phyloP scores from a whole-genome alignment of 2,113 vertebrate genomes.

The Misgurnus mizolepis region DNA sequence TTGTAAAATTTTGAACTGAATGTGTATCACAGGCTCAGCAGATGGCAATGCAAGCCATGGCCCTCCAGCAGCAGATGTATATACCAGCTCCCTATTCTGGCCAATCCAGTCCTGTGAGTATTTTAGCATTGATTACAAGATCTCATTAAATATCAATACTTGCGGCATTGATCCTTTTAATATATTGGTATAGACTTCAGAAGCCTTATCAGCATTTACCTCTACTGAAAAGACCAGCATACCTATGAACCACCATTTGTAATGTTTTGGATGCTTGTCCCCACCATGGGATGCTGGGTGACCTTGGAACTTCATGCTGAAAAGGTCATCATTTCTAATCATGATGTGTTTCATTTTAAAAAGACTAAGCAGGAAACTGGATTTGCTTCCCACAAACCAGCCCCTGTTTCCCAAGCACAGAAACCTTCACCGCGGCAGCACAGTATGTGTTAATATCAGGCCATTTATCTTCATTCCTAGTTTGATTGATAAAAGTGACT shows the following conservation, averaged over 20 bases:
- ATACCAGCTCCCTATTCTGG: constrained; percentile 49
- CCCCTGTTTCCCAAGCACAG: neutral
- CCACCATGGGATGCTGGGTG: no score
- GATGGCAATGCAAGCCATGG: constrained; percentile 87
- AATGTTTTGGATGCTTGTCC: no score
- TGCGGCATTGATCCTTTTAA: neutral
- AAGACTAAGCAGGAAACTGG: constrained; percentile 51
- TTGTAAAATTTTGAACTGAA: neutral
- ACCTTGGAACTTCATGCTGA: no score
- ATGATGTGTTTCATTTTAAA: constrained; percentile 24
- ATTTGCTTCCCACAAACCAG: neutral
- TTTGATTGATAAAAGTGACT: neutral
- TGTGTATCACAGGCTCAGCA: constrained; percentile 79
- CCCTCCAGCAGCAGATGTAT: constrained; percentile 82
- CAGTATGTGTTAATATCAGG: constrained; percentile 21
- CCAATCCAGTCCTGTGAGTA: constrained; percentile 66
- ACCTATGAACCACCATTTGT: no score
- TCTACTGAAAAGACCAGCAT: no score
- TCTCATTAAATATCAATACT: neutral
- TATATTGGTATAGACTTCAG: neutral
- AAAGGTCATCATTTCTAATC: neutral
- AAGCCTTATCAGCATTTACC: neutral
- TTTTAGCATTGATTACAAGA: neutral
- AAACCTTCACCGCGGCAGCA: constrained; percentile 31
- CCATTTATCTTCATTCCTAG: neutral